Conservation (phyloP, 2,888 invertebrate species). For the Eupithecia dodoneata region DNA sequence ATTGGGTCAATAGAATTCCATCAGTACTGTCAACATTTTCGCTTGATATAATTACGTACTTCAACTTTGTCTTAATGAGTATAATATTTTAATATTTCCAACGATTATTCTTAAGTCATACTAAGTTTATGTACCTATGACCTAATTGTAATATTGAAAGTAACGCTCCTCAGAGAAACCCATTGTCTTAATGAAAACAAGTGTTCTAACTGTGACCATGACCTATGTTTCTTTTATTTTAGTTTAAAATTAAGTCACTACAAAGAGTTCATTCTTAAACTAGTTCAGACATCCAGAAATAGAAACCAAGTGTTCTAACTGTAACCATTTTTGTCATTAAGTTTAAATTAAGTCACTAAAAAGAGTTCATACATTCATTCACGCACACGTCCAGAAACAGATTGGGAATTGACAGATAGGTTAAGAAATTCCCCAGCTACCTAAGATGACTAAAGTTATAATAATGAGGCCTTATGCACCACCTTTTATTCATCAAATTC, state of each 20-base stretch:
- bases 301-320: background rate
- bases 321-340: too few relatives aligned
- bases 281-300: conserved; percentile 10
- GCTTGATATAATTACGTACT: background rate
- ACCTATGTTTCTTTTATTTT: background rate
- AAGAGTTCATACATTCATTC: conserved; percentile 9
- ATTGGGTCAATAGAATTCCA: background rate
- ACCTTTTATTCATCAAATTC: conserved; percentile 4
- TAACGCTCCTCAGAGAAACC: background rate
- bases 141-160: background rate
- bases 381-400: conserved; percentile 12
- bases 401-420: conserved; percentile 45
- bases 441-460: conserved; percentile 21
- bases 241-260: background rate
- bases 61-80: background rate
- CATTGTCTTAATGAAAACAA: background rate
- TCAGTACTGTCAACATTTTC: conserved; percentile 6
- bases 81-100: background rate
- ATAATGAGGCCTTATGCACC: conserved; percentile 14
- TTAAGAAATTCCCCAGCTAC: conserved; percentile 33
- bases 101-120: background rate
- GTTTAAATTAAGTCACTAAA: too few relatives aligned
- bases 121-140: background rate
- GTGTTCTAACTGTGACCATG: background rate
- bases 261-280: background rate